Base-by-base conservation (phyloP, 2,888 invertebrate genomes). In the Oithona nana region DNA sequence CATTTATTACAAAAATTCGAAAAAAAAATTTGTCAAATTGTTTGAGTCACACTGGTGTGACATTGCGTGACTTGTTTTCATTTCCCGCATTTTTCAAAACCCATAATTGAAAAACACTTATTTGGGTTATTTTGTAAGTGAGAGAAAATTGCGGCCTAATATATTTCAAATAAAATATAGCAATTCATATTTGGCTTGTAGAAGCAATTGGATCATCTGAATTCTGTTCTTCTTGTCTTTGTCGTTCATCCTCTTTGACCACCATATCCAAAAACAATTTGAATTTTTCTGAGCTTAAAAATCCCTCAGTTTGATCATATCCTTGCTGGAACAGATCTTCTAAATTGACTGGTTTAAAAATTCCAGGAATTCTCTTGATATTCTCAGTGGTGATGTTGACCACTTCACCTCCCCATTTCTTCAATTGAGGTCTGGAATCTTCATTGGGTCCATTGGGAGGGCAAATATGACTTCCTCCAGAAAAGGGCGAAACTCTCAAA, bases 381-480 rank as follows among this genome's bases (percentile, higher is more conserved):
- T 54, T 54, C 24, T 16, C 26, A 16, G 54, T 24, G 8, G 54
- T 24, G 24, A 54, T 16, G 3, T 54, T 26, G 6, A 54, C 26
- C 26, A 24, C 54, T 24, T 54, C 54, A 3, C 24, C 24, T 54
- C 54, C 54, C 39, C 39, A 39, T 39, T 39, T 39, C 16, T 6
- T 11, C 8, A 39, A 16, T 6, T 11, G 16, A 54, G 26, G 22
- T 54, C 54, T 3, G 3, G 54, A 54, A 54, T 54, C 22, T 3
- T 20, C 24, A 22, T 16, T 26, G 8, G 50, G 50, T 49, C 22
- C 50, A 49, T 49, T 22, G 2, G 22, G 20, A 2, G 57, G 57
- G n/a, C 57, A 30, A 30, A 57, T 57, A 11, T 57, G 57, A 57
- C 57, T 57, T 1, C 39, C 22, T 2, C 57, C 39, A 8, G 57